These are phyloP conservation scores for Disparrhopalites patrizii DNA, from an alignment of 2,888 invertebrate species.

Conservation along the genomic window DNA sequence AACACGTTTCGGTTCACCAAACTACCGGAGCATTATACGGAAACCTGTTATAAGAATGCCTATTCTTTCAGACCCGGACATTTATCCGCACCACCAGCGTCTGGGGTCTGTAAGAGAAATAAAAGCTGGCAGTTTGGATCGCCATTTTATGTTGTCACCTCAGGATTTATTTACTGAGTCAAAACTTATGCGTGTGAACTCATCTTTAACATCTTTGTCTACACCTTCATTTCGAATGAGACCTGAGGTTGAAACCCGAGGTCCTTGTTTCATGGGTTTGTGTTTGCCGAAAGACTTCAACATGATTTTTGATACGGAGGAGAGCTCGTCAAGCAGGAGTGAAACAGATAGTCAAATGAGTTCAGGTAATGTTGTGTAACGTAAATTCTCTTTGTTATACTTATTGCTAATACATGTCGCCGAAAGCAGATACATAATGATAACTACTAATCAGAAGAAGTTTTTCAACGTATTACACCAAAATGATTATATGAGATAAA, in stretches of 20 bases:
- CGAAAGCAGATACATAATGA: no score
- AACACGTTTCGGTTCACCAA: constrained; percentile 26
- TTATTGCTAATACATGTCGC: no score
- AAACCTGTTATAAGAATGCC: constrained; percentile 43
- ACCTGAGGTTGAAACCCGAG: constrained; percentile 51
- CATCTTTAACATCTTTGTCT: constrained; percentile 49
- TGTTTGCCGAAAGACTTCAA: constrained; percentile 66
- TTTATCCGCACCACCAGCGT: constrained; percentile 30
- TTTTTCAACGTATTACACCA: no score
- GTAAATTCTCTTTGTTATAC: no score
- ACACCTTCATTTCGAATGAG: constrained; percentile 45
- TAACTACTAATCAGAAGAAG: no score
- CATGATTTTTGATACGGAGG: constrained; percentile 60
- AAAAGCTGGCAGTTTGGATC: constrained; percentile 43
- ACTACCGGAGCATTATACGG: constrained; percentile 39
- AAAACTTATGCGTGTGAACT: constrained; percentile 44
- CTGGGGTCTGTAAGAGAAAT: constrained; percentile 29
- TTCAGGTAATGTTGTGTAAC: no score
- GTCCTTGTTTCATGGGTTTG: constrained; percentile 66
- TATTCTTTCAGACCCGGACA: constrained; percentile 39
- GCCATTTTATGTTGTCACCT: constrained; percentile 40
- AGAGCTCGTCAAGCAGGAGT: no score
- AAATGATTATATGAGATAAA: no score
- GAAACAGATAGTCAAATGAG: no score
- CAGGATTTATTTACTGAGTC: constrained; percentile 43